Base-by-base conservation (phyloP, 2,797 vertebrate species). In the Gouania willdenowi region DNA sequence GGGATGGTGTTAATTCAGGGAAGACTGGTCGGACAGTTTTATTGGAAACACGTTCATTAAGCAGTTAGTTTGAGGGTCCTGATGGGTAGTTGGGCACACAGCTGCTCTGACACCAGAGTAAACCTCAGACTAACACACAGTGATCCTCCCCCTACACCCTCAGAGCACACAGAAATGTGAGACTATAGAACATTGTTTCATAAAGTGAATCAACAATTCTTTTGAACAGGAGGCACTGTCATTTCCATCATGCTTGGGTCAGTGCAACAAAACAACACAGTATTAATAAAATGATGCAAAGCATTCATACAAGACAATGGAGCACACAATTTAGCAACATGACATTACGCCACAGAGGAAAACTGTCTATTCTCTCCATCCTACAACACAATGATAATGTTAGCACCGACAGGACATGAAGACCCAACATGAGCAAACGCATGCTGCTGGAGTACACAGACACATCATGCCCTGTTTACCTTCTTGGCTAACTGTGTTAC, bases 401-500 rank as follows among this genome's bases (percentile, higher is more conserved):
- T 74, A 81, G 82, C 65, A 65, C 49, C 51, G 41, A 38, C 58
- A 40, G 50, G 49, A 55, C 66, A 41, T 47, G 45, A 52, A 28
- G 45, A 75, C 50, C 67, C 59, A 44, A 65, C 55, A 38, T 46
- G 29, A 55, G 60, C 61, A 75, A 57, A 65, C 53, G 56, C 64
- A 82, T 68, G 54, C 72, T 48, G 65, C 41, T 56, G 35, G 5
- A 46, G 33, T 24, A 55, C 41, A 68, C 40, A 44, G 27, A 56
- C 53, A 81, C 69, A 43, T 47, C 73, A 64, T 66, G 71, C 66
- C n/a, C 2, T 12, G 75, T 83, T 88, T 91, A 89, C 88, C 89
- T 91, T 90, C 85, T 64, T 81, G 82, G 64, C 72, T 83, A 81
- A 81, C 66, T 44, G 57, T 77, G 79, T 84, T 87, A 84, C 89